Base-by-base conservation (phyloP, 2,113 vertebrate genomes). In the Rhinogobius similis region DNA sequence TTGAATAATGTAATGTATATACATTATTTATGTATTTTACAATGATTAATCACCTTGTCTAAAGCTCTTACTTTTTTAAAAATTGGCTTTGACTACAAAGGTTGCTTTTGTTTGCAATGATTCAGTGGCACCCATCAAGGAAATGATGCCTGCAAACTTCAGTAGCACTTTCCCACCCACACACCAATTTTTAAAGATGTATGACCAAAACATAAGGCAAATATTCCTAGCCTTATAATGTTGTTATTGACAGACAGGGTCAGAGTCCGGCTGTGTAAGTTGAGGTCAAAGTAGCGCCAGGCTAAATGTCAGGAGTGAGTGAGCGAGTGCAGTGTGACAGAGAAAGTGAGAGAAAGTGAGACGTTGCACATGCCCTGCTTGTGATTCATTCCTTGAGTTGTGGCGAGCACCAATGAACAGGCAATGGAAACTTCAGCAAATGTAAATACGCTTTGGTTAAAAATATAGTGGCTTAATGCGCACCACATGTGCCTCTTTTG, bases 371-470 rank as follows among this genome's bases (percentile, higher is more conserved):
- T 92, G 89, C 80, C 74, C 86, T 79, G 88, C 70, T 90, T 85
- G 85, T 90, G 92, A 93, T 92, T 93, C 92, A 93, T 93, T 91
- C 88, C 86, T 90, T 82, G 76, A 91, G 82, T 92, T 92, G 92
- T 89, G 90, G 90, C 84, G 59, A 91, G 90, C 72, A 86, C 87
- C 88, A 90, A 73, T 79, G 90, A 92, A 91, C 86, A 90, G 92
- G 88, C 91, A 92, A 93, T 94, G 92, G 93, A 93, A 93, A 93
- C 85, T 92, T 89, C 79, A 89, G 88, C 90, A 92, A 93, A 93
- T 93, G 92, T 94, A 93, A 93, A 94, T 93, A 93, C 70, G 82
- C 87, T 92, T 91, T 90, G 89, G 92, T 92, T 94, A 94, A 94
- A 93, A 94, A 93, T 93, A 93, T 92, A 92, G 91, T 78, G 81